Base-by-base conservation (phyloP, 2,888 invertebrate species). In the Drosophila infuscata region DNA sequence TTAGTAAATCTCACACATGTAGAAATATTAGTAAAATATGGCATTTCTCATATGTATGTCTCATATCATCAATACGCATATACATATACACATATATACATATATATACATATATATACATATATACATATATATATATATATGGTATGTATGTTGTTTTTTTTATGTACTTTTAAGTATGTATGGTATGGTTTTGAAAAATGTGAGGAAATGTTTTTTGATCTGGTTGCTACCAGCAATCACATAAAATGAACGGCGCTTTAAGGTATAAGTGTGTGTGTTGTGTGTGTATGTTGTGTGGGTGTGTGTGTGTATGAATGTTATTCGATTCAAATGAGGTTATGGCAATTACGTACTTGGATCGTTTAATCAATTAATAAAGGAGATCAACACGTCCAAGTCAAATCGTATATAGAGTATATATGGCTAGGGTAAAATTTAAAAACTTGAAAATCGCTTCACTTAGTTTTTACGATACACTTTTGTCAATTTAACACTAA, bases 211-310 rank as follows among this genome's bases (percentile, higher is more conserved):
- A 79, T 81, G 83, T 74, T 78, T 76, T 56, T 56, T 71, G 74
- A 83, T 91, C 87, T 88, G 85, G 81, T 83, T 76, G 61, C 52
- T 77, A 84, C 83, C 81, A 88, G 84, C 70, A 79, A 91, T 91
- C 90, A 91, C 91, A 91, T 85, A 83, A 90, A 82, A 89, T 89
- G 85, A 88, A 89, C 80, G 78, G 79, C 83, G 79, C 81, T 82
- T 83, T 68, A 74, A 84, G 75, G 74, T 75, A 65, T 60, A 58
- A 58, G 60, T 61, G 52, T 58, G 51, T 53, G 11, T 54, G 54
- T 52, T 25, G 57, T 33, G 8, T 33, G 33, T 33, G 11, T 33
- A 0, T 33, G 9, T 6, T 49, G 54, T 30, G 58, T 29, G n/a
- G n/a, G 53, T 49, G 54, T 36, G 54, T 41, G 20, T 64, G 46